Conservation (phyloP, 2,113 vertebrate genomes). For the Tylochromis polylepis region DNA sequence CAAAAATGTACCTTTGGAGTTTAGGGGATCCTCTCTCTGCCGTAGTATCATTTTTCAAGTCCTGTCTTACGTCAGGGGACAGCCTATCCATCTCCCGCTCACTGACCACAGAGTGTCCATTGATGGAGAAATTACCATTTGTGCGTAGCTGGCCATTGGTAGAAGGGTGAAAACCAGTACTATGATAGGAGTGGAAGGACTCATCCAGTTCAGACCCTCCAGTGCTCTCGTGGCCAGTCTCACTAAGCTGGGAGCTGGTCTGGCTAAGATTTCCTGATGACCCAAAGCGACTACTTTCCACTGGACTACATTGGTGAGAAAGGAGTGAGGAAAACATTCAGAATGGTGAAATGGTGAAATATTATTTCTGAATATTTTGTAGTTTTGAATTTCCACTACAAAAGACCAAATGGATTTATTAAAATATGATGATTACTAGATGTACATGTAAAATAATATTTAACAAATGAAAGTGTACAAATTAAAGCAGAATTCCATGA, state of each 20-base stretch:
- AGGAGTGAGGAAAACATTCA: constrained; percentile 17
- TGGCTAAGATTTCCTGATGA: constrained; percentile 96
- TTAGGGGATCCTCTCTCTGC: constrained; percentile 48
- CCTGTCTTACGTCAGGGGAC: constrained; percentile 41
- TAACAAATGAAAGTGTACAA: background rate
- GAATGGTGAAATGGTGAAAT: background rate
- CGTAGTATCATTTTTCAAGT: constrained; percentile 38
- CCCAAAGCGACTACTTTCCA: constrained; percentile 87
- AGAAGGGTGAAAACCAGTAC: constrained; percentile 64
- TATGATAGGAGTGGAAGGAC: constrained; percentile 77
- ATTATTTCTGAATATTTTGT: background rate
- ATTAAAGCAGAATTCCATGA: constrained; percentile 37
- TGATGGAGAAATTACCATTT: constrained; percentile 65
- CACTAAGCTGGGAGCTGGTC: constrained; percentile 90
- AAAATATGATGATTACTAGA: background rate
- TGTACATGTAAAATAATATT: background rate
- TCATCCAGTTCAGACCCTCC: constrained; percentile 80
- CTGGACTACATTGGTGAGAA: constrained; percentile 77
- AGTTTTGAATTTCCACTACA: background rate
- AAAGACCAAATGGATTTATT: background rate
- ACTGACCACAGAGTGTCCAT: constrained; percentile 50
- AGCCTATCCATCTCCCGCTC: constrained; percentile 63
- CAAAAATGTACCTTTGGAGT: constrained; percentile 50
- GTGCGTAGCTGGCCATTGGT: constrained; percentile 56
- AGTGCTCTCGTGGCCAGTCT: constrained; percentile 83